Evolutionary conservation across 2,888 invertebrate species (phyloP).

Genomic region (Epistrophe eligans): DNA sequence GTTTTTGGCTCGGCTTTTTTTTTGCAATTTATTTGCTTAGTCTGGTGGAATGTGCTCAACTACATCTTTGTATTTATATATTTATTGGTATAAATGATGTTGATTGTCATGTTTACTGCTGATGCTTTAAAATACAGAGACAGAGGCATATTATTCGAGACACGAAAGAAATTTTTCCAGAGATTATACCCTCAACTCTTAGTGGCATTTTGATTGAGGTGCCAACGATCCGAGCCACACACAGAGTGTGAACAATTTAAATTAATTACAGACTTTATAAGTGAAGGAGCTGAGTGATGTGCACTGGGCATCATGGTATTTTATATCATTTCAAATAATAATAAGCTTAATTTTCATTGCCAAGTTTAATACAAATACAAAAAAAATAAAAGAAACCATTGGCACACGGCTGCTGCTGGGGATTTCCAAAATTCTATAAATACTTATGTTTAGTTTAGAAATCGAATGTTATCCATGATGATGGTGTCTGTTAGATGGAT

Average conservation of each 20-base stretch:
- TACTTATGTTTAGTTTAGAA: background rate
- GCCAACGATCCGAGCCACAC: conserved; percentile 56
- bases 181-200: conserved; percentile 47
- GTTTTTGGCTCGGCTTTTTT: conserved; percentile 24
- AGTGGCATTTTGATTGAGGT: conserved; percentile 71
- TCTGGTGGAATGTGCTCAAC: conserved; percentile 32
- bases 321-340: conserved; percentile 28
- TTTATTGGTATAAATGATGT: conserved; percentile 1
- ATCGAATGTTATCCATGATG: background rate
- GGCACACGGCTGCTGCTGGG: background rate
- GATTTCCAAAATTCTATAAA: background rate
- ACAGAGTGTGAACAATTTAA: conserved; percentile 68
- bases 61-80: conserved; percentile 3
- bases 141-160: conserved; percentile 18
- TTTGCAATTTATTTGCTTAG: conserved; percentile 44
- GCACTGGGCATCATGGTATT: conserved; percentile 28
- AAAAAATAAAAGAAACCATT: background rate
- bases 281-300: conserved; percentile 33
- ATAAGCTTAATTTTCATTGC: conserved; percentile 40
- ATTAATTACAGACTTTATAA: conserved; percentile 63
- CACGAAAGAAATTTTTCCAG: conserved; percentile 56
- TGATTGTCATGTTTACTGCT: conserved; percentile 24
- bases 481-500: too few relatives aligned
- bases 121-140: conserved; percentile 2
- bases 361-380: conserved; percentile 1